Base-by-base conservation (phyloP, 2,797 vertebrate species). In the Hydrophis major region DNA sequence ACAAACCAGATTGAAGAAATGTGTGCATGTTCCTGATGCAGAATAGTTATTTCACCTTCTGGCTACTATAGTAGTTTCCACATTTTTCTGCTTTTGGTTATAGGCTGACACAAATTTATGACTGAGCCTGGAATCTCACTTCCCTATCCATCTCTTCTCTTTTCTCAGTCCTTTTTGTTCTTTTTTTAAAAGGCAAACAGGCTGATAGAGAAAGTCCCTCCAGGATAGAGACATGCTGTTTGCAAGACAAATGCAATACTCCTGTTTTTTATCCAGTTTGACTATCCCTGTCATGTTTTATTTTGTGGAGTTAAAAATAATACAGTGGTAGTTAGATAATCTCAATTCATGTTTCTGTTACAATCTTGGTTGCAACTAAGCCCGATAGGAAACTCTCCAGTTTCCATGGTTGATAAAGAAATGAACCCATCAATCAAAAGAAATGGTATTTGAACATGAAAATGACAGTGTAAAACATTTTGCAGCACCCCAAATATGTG, bases 51-150 rank as follows among this genome's bases (percentile, higher is more conserved):
- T 83, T 93, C 61, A 2, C 22, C 3, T 92, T 93, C 86, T 90
- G 86, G 14, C 89, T 0, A 18, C 94, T 93, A 95, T 66, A 90
- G 91, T 50, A 88, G 59, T 63, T 69, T 37, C 0, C 50, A 0
- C 0, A 2, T 92, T 87, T 78, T 22, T 53, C 66, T 66, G 91
- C 83, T 95, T 0, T 1, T 93, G 88, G 89, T 86, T 57, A 92
- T 89, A 92, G 47, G 53, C 88, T 94, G 95, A 94, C 91, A 92
- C 91, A 87, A 92, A 93, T 92, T 88, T 89, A 92, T 95, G 92
- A 94, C 91, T 92, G 60, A 27, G 89, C 53, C 59, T 88, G 57
- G 56, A 66, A 27, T 91, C 3, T 18, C 16, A 50, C 16, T 60
- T 89, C 74, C 94, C 6, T 13, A 0, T 63, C 27, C 74, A n/a